These are phyloP conservation scores for Lasius platythorax DNA, from an alignment of 2,888 invertebrate species.

Conservation along the genomic window DNA sequence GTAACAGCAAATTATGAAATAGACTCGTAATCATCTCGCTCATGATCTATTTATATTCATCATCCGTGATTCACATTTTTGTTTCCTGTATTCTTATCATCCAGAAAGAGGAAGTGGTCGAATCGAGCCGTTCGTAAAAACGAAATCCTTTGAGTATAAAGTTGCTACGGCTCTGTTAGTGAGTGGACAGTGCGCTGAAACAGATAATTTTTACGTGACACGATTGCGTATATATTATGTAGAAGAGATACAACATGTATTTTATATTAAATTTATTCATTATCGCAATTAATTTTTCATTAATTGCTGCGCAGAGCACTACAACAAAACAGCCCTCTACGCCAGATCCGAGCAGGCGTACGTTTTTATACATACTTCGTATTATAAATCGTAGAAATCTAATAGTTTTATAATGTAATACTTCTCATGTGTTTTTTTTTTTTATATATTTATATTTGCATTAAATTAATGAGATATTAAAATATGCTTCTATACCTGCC, in stretches of 20 bases:
- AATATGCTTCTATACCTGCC: not conserved
- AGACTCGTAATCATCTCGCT: not conserved
- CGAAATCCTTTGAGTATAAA: not conserved
- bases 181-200: constrained; percentile 54
- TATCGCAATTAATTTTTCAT: constrained; percentile 25
- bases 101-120: constrained; percentile 21
- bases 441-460: not conserved
- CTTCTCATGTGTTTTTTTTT: not conserved
- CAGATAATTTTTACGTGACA: constrained; percentile 46
- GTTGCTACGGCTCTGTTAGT: constrained; percentile 28
- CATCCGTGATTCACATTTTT: constrained; percentile 45
- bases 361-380: not conserved
- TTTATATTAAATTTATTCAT: constrained; percentile 27
- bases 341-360: not conserved
- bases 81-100: constrained; percentile 54
- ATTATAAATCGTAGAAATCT: constrained; percentile 9
- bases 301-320: constrained; percentile 14
- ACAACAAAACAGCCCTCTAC: not conserved
- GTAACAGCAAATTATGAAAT: constrained; percentile 7
- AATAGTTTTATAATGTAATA: not conserved
- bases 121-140: not conserved
- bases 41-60: constrained; percentile 17
- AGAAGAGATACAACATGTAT: constrained; percentile 23
- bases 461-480: not conserved
- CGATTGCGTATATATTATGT: not conserved